Percentiles rank a stretch among this genome's conserved stretches.
Evolutionary conservation across 2,113 vertebrate species (phyloP).

Genomic region (Bostrychus sinensis): DNA sequence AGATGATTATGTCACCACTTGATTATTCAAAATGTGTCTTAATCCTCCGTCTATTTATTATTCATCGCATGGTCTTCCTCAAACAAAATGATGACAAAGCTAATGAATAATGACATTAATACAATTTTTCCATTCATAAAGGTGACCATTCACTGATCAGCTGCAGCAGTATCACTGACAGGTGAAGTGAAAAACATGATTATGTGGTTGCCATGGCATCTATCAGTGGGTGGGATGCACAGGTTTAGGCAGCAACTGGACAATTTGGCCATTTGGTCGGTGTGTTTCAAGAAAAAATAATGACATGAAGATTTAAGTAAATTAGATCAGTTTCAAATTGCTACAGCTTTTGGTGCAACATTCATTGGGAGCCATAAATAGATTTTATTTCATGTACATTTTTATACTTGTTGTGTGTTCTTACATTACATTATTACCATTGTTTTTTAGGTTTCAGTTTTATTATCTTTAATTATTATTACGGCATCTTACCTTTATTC

Average conservation of each 20-base stretch:
- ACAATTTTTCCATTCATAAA: background rate
- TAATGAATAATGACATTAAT: background rate
- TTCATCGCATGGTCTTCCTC: background rate
- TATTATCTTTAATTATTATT: background rate
- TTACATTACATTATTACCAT: no score
- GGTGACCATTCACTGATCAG: background rate
- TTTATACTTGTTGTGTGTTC: no score
- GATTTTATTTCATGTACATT: no score
- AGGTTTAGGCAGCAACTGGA: background rate
- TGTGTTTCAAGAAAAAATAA: background rate
- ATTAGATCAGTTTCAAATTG: background rate
- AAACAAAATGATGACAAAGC: background rate
- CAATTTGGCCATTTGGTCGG: background rate
- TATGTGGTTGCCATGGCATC: conserved; percentile 3
- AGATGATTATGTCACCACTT: conserved; percentile 16
- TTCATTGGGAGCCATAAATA: no score
- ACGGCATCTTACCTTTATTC: background rate
- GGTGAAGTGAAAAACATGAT: background rate
- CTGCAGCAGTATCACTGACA: background rate
- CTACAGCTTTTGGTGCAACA: background rate
- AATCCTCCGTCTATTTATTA: background rate
- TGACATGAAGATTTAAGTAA: background rate
- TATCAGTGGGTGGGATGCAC: background rate
- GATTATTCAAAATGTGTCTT: conserved; percentile 20
- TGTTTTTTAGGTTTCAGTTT: no score